Evolutionary conservation across 2,113 vertebrate genomes (phyloP).

Genomic region (Drymodes brunneopygia): DNA sequence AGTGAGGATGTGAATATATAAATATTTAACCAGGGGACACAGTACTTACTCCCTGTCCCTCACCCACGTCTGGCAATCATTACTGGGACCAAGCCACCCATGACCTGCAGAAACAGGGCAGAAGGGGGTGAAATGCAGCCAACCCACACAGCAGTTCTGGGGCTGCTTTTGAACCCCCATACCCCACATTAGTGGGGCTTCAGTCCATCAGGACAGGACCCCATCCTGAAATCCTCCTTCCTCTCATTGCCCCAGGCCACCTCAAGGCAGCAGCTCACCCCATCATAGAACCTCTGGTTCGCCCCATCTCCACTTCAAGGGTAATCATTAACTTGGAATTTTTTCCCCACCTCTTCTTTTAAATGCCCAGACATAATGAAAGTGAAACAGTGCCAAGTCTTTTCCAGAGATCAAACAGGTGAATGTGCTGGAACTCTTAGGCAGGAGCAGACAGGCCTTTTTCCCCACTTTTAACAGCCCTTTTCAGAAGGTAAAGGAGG

Average conservation of each 20-base stretch:
- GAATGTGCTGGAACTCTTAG: neutral
- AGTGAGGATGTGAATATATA: neutral
- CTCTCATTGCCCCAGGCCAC: neutral
- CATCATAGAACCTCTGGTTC: rapidly evolving
- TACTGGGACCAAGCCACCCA: rapidly evolving
- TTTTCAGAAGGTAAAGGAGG: neutral
- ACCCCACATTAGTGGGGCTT: neutral
- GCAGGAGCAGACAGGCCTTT: neutral
- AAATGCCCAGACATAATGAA: neutral
- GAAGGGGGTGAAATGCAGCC: neutral
- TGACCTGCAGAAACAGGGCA: neutral
- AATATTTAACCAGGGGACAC: neutral
- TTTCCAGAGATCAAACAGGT: neutral
- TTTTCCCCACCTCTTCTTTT: neutral
- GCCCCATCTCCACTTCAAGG: rapidly evolving
- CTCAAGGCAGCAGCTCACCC: neutral
- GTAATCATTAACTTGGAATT: slow-evolving; percentile 12
- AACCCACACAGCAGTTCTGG: neutral
- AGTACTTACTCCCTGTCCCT: neutral
- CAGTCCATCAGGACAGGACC: neutral
- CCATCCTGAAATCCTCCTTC: neutral
- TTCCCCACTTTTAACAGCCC: neutral
- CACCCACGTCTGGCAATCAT: neutral
- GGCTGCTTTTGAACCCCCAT: neutral
- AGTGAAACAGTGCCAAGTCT: neutral